Conservation (phyloP, 2,113 vertebrate genomes). For the Myotis lucifugus region DNA sequence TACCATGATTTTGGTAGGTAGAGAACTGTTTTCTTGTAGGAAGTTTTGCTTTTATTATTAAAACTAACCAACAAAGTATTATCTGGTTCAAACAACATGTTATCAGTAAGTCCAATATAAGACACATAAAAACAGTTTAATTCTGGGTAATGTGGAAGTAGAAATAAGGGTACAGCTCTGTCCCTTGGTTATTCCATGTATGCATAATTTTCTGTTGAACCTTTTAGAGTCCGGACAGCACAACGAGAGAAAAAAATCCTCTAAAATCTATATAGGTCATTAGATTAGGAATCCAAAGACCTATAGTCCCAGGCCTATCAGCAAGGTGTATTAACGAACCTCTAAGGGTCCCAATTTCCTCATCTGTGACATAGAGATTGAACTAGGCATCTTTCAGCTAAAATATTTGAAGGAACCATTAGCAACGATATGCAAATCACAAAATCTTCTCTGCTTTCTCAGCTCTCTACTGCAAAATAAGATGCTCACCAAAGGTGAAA, state of each 20-base stretch:
- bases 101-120: neutral
- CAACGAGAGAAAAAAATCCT: slow-evolving; percentile 19
- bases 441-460: neutral
- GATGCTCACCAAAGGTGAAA: slow-evolving; percentile 1
- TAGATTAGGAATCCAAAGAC: neutral
- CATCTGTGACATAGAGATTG: slow-evolving; percentile 37
- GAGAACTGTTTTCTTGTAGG: neutral
- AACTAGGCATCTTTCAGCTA: slow-evolving; percentile 34
- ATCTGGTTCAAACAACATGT: slow-evolving; percentile 32
- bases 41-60: slow-evolving; percentile 50
- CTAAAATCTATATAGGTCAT: neutral
- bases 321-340: neutral
- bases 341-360: neutral
- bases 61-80: slow-evolving; percentile 24
- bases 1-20: slow-evolving; percentile 36
- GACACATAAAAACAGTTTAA: slow-evolving; percentile 29
- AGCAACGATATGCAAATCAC: neutral
- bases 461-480: slow-evolving; percentile 17
- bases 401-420: slow-evolving; percentile 26
- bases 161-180: neutral
- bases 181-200: neutral
- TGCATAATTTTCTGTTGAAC: neutral
- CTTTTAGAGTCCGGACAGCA: neutral
- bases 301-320: neutral
- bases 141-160: neutral